Percentiles rank a stretch among this genome's conserved stretches.
These are phyloP conservation scores for Flabesymbios commensalis DNA, from an alignment of 2,888 invertebrate genomes.

Conservation along the genomic window DNA sequence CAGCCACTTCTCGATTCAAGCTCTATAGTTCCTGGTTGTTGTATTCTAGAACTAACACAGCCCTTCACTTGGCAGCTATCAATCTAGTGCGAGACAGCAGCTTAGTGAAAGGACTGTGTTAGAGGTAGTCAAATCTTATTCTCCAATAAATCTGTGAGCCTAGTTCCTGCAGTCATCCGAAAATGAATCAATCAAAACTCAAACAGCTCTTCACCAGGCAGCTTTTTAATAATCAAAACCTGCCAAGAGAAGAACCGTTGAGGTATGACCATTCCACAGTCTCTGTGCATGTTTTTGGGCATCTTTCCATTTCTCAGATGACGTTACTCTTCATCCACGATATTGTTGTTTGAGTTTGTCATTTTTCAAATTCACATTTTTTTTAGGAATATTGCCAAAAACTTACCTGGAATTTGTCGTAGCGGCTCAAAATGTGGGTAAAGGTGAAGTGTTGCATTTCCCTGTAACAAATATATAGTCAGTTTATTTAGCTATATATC, in stretches of 20 bases:
- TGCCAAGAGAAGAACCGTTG: conserved; percentile 56
- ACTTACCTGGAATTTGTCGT: conserved; percentile 64
- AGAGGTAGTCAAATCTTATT: background rate
- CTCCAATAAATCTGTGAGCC: background rate
- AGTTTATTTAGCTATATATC: background rate
- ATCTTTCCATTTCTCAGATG: too few relatives aligned
- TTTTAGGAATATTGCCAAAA: too few relatives aligned
- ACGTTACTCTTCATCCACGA: too few relatives aligned
- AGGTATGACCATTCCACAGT: background rate
- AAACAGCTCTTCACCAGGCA: conserved; percentile 62
- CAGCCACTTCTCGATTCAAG: too few relatives aligned
- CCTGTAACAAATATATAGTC: conserved; percentile 53
- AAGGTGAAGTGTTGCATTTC: conserved; percentile 67
- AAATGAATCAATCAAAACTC: too few relatives aligned
- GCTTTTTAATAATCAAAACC: conserved; percentile 49
- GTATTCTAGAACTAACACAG: too few relatives aligned
- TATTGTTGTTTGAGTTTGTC: too few relatives aligned
- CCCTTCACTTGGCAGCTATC: conserved; percentile 69
- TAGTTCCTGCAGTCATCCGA: background rate
- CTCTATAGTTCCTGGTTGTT: too few relatives aligned
- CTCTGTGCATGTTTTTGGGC: too few relatives aligned
- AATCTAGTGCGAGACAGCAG: conserved; percentile 58
- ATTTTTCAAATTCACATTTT: too few relatives aligned
- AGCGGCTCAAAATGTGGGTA: conserved; percentile 67
- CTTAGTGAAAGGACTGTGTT: conserved; percentile 60